Conservation (phyloP, 2,797 vertebrate species). For the Dicrostonyx torquatus region DNA sequence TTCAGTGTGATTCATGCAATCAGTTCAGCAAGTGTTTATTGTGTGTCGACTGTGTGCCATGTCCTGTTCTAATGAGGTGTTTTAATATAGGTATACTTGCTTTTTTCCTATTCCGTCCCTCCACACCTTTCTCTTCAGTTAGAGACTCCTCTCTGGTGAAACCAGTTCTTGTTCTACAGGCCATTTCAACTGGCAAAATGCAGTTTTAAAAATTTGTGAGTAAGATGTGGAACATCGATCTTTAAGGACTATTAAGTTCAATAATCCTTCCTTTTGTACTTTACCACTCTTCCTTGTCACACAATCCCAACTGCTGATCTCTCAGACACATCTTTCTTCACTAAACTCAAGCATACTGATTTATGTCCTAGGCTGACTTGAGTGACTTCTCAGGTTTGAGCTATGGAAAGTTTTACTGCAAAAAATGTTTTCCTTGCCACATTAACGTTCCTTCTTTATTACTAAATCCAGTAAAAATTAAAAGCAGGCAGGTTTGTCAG, state of each 20-base stretch:
- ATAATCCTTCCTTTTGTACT: conserved; percentile 68
- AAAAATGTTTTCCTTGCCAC: conserved; percentile 74
- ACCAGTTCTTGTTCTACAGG: conserved; percentile 24
- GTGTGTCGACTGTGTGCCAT: neutral
- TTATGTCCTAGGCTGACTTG: conserved; percentile 56
- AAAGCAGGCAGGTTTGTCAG: conserved; percentile 76
- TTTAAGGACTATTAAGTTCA: conserved; percentile 62
- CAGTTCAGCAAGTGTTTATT: conserved; percentile 28
- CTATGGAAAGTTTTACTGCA: conserved; percentile 59
- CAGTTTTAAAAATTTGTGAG: conserved; percentile 11
- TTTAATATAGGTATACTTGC: conserved; percentile 3
- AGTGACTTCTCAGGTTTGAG: conserved; percentile 75
- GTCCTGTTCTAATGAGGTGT: neutral
- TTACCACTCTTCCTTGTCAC: conserved; percentile 41
- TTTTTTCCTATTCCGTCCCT: neutral
- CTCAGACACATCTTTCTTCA: conserved; percentile 58
- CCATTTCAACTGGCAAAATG: conserved; percentile 14
- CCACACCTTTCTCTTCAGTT: neutral
- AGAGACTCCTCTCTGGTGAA: conserved; percentile 17
- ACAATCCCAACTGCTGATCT: conserved; percentile 58
- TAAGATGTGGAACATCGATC: conserved; percentile 57
- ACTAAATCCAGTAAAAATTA: conserved; percentile 74
- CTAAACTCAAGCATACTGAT: conserved; percentile 63
- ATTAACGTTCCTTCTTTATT: conserved; percentile 76
- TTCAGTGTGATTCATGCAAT: conserved; percentile 7